Evolutionary conservation across 2,888 invertebrate genomes (phyloP).

Genomic region (Cryptus armator): DNA sequence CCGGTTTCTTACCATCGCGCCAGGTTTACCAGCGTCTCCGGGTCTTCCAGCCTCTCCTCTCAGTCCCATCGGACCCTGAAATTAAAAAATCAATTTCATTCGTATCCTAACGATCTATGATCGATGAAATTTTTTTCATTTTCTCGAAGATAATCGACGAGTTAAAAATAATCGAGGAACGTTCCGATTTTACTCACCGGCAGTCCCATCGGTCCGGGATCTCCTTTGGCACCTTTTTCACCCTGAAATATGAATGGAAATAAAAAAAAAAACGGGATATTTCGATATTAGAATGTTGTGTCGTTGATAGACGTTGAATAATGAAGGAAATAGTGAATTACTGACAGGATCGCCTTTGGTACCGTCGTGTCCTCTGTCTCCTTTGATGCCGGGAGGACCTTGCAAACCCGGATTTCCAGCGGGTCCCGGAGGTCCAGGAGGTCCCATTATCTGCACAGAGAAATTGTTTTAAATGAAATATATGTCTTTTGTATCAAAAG

Average conservation of each 20-base stretch:
- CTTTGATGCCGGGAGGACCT: slow-evolving; percentile 94
- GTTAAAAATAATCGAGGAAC: slow-evolving; percentile 13
- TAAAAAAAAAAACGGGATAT: slow-evolving; percentile 56
- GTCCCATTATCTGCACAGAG: slow-evolving; percentile 86
- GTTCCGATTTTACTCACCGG: slow-evolving; percentile 90
- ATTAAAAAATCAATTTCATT: slow-evolving; percentile 70
- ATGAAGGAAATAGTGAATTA: slow-evolving; percentile 70
- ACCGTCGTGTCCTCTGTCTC: slow-evolving; percentile 94
- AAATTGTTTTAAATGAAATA: not conserved
- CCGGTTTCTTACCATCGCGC: slow-evolving; percentile 91
- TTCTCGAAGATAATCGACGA: not conserved
- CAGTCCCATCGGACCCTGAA: slow-evolving; percentile 93
- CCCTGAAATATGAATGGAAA: slow-evolving; percentile 88
- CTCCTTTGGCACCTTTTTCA: slow-evolving; percentile 92
- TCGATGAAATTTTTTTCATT: not conserved
- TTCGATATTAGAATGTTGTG: slow-evolving; percentile 31
- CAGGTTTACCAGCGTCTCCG: slow-evolving; percentile 91
- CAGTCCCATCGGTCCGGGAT: slow-evolving; percentile 97
- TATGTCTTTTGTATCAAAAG: not conserved
- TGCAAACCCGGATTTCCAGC: slow-evolving; percentile 91
- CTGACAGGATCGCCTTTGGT: slow-evolving; percentile 93
- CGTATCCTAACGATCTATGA: not conserved
- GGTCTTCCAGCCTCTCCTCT: slow-evolving; percentile 91
- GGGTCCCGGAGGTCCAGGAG: slow-evolving; percentile 92
- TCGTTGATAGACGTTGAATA: not conserved